Base-by-base conservation (phyloP, 2,797 vertebrate species). In the Coccyzus lansbergi region DNA sequence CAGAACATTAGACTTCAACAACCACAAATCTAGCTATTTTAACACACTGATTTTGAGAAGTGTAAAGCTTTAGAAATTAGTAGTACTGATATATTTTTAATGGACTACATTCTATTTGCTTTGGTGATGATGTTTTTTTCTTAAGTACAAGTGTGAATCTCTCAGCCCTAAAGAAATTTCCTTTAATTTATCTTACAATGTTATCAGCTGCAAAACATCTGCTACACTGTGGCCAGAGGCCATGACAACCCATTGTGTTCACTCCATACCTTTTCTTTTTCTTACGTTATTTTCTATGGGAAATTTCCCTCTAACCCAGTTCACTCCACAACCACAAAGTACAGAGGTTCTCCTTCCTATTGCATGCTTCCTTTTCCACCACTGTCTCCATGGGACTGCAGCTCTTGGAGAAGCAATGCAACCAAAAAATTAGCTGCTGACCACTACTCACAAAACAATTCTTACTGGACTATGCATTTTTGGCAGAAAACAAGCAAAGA, bases 231-330 rank as follows among this genome's bases (percentile, higher is more conserved):
- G 69, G 91, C 16, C 60, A 70, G 2, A 6, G 60, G 20, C 72
- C 33, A 38, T 34, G 58, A 83, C 31, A 74, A 70, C 20, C 64
- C 79, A 89, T 53, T 91, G 82, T 91, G 52, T 64, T 85, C 42
- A 68, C 64, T 51, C 28, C 52, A 89, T 89, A 16, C 7, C 24
- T 80, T 74, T 92, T 70, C 38, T 88, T 90, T 12, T 55, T 91
- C 46, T 36, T 64, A 53, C 2, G 1, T 64, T 74, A 87, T 64
- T 81, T 89, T 85, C 72, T 49, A 40, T 42, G 56, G 44, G 75
- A 93, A 87, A 77, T 60, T 93, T 86, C 68, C 64, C 81, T 95
- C 29, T 91, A 42, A 92, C 81, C 49, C 52, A 86, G 44, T 72
- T 95, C 49, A 38, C 15, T 62, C 36, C 60, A 68, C 46, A 75